phyloP scores from a whole-genome alignment of 2,888 invertebrate species.

The Lasioglossum pauxillum region DNA sequence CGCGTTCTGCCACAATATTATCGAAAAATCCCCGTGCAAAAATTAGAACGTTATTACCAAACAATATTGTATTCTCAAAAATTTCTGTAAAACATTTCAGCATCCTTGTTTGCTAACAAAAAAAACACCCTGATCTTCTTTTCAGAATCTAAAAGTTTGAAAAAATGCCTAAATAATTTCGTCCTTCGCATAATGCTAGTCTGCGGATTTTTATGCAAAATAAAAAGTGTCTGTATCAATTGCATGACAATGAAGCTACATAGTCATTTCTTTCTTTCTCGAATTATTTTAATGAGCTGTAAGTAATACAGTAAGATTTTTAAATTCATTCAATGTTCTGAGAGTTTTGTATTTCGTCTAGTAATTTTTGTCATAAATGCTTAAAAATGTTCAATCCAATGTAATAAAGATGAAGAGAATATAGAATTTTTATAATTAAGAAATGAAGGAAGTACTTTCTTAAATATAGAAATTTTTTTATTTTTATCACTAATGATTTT shows the following conservation, averaged over 20 bases:
- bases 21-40: not conserved
- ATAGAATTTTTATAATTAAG: not conserved
- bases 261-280: not conserved
- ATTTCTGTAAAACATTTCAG: not conserved
- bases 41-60: not conserved
- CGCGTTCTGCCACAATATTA: not conserved
- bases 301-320: not conserved
- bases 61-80: not conserved
- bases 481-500: not conserved
- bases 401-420: not conserved
- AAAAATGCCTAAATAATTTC: not conserved
- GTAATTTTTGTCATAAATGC: not conserved
- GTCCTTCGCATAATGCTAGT: not conserved
- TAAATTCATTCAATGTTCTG: not conserved
- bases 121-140: not conserved
- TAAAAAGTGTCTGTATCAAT: not conserved
- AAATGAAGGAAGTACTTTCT: not conserved
- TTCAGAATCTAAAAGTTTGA: not conserved
- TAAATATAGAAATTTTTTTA: not conserved
- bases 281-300: not conserved
- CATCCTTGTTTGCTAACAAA: not conserved
- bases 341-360: not conserved
- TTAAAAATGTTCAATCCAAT: not conserved
- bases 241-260: not conserved
- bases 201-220: not conserved